Evolutionary conservation across 2,888 invertebrate genomes (phyloP).

Genomic region (Agrilus mali): DNA sequence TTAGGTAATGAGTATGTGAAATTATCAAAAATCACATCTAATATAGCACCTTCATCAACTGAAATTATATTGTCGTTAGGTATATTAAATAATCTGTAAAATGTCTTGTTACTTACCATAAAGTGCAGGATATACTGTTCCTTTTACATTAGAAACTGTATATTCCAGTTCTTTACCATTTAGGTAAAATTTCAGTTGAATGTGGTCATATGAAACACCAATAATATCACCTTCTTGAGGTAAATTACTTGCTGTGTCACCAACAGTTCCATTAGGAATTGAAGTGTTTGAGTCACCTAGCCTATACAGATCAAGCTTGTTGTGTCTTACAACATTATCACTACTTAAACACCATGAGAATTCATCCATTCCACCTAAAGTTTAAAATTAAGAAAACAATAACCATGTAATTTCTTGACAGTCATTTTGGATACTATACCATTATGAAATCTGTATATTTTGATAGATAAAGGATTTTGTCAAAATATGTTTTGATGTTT

Average conservation of each 20-base stretch:
- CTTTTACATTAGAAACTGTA: constrained; percentile 78
- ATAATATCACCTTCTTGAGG: constrained; percentile 90
- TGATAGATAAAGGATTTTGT: neutral
- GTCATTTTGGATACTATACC: no score
- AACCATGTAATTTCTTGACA: no score
- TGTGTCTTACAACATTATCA: constrained; percentile 77
- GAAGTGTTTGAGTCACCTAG: constrained; percentile 29
- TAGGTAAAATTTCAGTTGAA: constrained; percentile 86
- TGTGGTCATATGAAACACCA: constrained; percentile 91
- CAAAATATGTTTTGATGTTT: no score
- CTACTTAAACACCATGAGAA: constrained; percentile 91
- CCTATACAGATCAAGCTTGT: constrained; percentile 65
- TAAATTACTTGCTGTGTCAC: constrained; percentile 36
- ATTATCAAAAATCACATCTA: constrained; percentile 87
- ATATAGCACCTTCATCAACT: constrained; percentile 96
- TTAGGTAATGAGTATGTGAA: constrained; percentile 72
- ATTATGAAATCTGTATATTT: neutral
- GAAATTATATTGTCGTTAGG: constrained; percentile 28
- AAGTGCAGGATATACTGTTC: constrained; percentile 81
- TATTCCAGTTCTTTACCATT: constrained; percentile 82
- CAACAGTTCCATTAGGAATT: constrained; percentile 22
- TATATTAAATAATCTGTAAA: constrained; percentile 4
- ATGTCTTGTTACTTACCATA: constrained; percentile 55
- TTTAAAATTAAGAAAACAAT: neutral
- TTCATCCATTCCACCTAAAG: constrained; percentile 66